Conservation (phyloP, 1,140 invertebrate genomes). For the Babylonia areolata region DNA sequence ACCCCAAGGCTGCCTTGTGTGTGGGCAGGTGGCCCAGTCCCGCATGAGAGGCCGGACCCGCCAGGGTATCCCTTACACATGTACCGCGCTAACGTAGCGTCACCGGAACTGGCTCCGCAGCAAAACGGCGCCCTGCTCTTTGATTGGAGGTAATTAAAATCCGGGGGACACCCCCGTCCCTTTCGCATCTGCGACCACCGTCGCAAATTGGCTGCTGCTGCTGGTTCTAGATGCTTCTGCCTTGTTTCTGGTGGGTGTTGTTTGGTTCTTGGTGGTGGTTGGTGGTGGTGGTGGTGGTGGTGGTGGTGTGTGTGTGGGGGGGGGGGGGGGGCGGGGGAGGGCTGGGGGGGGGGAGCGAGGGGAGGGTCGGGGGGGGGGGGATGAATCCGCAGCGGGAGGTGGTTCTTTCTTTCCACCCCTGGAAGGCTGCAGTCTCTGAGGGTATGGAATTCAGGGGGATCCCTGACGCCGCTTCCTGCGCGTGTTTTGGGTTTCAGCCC, state of each 20-base stretch:
- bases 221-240: background rate
- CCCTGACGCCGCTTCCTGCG: background rate
- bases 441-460: background rate
- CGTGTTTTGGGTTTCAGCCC: background rate
- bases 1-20: too few species aligned
- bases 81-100: slow-evolving; percentile 3
- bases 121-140: slow-evolving; percentile 21
- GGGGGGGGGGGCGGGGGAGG: background rate
- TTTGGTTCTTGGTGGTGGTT: background rate
- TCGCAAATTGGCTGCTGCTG: slow-evolving; percentile 14
- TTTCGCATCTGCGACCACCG: slow-evolving; percentile 13
- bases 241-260: background rate
- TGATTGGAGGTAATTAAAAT: slow-evolving; percentile 20
- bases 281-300: background rate
- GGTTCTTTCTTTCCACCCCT: too few species aligned
- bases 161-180: background rate
- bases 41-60: background rate
- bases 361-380: background rate
- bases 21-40: background rate
- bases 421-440: background rate
- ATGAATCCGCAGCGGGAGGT: background rate
- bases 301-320: background rate
- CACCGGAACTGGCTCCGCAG: slow-evolving; percentile 22
- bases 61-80: slow-evolving; percentile 19
- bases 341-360: background rate